Percentiles rank a stretch among this genome's conserved stretches.
Evolutionary conservation across 2,113 vertebrate genomes (phyloP).

Genomic region (Strix aluco): DNA sequence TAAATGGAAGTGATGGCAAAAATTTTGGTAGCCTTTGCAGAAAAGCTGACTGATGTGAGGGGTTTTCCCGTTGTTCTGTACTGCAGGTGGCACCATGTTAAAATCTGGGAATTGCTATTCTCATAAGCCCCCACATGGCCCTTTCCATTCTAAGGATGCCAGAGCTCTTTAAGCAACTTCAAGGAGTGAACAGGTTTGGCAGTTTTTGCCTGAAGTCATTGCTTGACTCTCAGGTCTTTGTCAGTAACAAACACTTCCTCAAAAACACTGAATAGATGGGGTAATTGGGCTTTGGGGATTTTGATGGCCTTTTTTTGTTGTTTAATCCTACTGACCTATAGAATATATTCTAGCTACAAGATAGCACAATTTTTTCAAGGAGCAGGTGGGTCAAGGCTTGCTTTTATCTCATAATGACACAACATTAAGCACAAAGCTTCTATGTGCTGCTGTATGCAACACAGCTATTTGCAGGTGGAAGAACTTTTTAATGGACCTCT

Average conservation of each 20-base stretch:
- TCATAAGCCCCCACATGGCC: background rate
- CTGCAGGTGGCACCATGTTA: background rate
- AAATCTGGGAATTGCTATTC: background rate
- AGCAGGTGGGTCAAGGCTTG: background rate
- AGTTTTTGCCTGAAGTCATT: constrained; percentile 8
- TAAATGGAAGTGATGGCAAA: background rate
- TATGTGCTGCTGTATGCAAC: background rate
- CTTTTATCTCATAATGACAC: background rate
- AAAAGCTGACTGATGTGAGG: background rate
- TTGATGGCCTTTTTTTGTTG: background rate
- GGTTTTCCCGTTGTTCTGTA: background rate
- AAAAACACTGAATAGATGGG: background rate
- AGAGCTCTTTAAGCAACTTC: background rate
- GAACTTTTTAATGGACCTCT: background rate
- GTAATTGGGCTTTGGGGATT: background rate
- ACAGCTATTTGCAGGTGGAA: background rate
- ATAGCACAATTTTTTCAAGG: background rate
- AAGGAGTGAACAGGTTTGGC: background rate
- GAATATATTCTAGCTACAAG: background rate
- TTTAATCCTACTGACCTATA: background rate
- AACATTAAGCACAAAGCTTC: background rate
- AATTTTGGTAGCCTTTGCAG: background rate
- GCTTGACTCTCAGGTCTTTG: background rate
- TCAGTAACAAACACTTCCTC: background rate
- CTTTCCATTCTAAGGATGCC: background rate